Percentiles rank a stretch among this genome's conserved stretches.
Evolutionary conservation across 2,113 vertebrate genomes (phyloP).

Genomic region (Andinoacara biseriatus): DNA sequence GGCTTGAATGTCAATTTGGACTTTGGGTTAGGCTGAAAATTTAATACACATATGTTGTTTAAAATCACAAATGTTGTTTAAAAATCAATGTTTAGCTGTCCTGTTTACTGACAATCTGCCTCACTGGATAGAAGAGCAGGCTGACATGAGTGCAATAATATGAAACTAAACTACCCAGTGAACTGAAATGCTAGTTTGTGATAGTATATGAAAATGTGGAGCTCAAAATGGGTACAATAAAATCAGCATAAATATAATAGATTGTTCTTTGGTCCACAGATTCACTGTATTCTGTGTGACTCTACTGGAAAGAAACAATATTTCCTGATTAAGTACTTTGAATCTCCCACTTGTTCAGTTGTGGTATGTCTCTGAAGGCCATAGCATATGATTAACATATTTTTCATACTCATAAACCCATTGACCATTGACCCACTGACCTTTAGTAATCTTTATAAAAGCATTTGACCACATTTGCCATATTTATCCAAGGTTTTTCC

Average conservation of each 20-base stretch:
- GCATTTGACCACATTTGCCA: background rate
- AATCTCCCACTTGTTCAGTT: background rate
- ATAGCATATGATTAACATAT: background rate
- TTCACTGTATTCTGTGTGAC: no score
- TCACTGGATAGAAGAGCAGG: background rate
- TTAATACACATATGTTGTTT: constrained; percentile 1
- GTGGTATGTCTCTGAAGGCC: background rate
- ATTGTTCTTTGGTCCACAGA: background rate
- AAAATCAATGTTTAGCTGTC: constrained; percentile 15
- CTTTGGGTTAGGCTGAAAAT: background rate
- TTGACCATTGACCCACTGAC: no score
- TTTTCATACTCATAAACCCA: background rate
- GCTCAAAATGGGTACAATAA: background rate
- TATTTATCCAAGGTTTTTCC: background rate
- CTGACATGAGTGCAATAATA: background rate
- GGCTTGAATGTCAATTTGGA: constrained; percentile 10
- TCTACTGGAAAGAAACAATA: background rate
- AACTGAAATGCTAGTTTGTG: background rate
- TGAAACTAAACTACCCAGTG: background rate
- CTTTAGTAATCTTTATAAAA: background rate
- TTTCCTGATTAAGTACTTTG: background rate
- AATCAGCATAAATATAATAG: background rate
- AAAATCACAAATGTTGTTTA: constrained; percentile 29
- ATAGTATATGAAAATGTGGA: background rate
- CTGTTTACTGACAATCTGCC: background rate